These are phyloP conservation scores for Nothoprocta perdicaria DNA, from an alignment of 2,113 vertebrate species.

Conservation along the genomic window DNA sequence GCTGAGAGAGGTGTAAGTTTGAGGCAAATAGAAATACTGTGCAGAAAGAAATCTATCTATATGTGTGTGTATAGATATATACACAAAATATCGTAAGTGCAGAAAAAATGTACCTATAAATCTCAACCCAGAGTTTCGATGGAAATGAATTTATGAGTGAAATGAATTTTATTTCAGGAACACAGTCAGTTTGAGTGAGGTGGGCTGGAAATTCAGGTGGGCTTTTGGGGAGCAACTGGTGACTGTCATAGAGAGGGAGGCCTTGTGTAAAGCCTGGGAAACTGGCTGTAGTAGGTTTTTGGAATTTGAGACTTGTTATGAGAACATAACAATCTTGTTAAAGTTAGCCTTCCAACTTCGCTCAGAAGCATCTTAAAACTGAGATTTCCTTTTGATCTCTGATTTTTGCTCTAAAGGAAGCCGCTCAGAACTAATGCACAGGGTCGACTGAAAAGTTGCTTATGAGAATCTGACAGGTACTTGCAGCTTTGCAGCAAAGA, in stretches of 20 bases:
- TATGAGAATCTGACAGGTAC: not conserved
- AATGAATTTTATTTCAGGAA: not conserved
- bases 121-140: not conserved
- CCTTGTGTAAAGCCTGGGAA: not conserved
- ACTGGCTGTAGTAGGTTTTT: not conserved
- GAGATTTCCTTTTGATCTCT: not conserved
- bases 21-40: slow-evolving; percentile 12
- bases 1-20: not conserved
- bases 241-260: not conserved
- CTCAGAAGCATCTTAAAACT: not conserved
- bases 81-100: not conserved
- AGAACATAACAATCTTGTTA: not conserved
- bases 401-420: not conserved
- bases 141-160: not conserved
- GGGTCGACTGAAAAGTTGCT: not conserved
- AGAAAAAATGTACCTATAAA: not conserved
- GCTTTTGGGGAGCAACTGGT: not conserved
- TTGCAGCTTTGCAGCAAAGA: not conserved
- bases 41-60: slow-evolving; percentile 4
- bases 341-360: not conserved
- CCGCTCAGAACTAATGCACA: not conserved
- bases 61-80: too few relatives aligned
- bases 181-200: not conserved
- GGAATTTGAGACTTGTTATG: not conserved
- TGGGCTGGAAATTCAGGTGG: not conserved